These are phyloP conservation scores for Pherbina coryleti DNA, from an alignment of 2,888 invertebrate species.

Conservation along the genomic window DNA sequence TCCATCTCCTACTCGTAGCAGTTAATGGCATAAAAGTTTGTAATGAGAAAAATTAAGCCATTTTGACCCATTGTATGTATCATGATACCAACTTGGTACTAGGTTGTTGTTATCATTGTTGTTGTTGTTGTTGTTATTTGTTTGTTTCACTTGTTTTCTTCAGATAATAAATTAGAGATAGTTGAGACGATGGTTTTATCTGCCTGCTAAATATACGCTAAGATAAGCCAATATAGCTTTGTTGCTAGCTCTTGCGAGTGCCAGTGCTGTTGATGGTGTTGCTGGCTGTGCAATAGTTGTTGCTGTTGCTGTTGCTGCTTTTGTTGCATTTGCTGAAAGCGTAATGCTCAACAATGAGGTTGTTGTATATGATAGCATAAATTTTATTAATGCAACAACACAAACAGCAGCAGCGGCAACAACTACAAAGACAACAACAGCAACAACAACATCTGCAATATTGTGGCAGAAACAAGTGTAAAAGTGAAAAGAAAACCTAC, in stretches of 20 bases:
- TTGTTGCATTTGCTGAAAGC: conserved; percentile 24
- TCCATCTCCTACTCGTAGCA: neutral
- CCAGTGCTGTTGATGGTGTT: conserved; percentile 21
- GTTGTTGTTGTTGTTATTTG: conserved; percentile 23
- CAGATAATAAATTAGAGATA: conserved; percentile 35
- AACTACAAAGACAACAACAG: conserved; percentile 42
- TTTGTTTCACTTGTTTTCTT: conserved; percentile 19
- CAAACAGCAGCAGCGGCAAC: conserved; percentile 23
- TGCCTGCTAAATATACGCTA: conserved; percentile 32
- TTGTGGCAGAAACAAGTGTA: conserved; percentile 30
- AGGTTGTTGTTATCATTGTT: too few relatives aligned
- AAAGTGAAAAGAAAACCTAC: conserved; percentile 31
- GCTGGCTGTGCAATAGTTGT: neutral
- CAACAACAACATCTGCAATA: conserved; percentile 30
- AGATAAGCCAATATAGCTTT: conserved; percentile 32
- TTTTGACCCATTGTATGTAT: conserved; percentile 16
- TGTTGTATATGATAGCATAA: conserved; percentile 6
- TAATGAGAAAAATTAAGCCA: neutral
- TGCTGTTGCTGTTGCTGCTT: neutral
- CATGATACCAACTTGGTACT: neutral
- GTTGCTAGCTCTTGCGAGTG: conserved; percentile 33
- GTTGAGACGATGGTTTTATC: conserved; percentile 35
- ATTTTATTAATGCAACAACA: conserved; percentile 2
- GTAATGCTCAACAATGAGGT: neutral
- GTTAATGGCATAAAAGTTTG: neutral